phyloP scores from a whole-genome alignment of 2,888 invertebrate genomes.

The Cantharis nigra region DNA sequence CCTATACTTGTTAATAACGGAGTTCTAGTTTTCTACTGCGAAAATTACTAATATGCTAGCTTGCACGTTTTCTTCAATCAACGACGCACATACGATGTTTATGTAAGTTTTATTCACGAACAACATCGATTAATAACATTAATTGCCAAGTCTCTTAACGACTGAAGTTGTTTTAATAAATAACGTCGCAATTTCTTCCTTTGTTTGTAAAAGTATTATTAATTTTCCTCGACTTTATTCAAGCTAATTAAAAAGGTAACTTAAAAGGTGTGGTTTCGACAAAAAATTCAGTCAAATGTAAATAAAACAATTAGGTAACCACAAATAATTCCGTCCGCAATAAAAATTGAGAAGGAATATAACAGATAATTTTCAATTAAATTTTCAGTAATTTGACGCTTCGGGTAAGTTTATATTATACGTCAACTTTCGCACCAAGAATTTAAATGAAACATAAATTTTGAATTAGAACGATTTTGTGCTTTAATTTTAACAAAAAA shows the following conservation, averaged over 20 bases:
- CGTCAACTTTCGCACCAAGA: neutral
- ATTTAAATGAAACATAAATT: neutral
- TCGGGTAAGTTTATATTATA: neutral
- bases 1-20: neutral
- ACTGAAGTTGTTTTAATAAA: neutral
- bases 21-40: neutral
- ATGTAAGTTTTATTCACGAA: neutral
- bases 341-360: neutral
- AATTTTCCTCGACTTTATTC: neutral
- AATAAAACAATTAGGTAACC: neutral
- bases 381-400: neutral
- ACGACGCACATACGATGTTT: neutral
- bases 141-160: neutral
- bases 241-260: neutral
- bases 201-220: neutral
- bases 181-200: neutral
- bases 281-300: neutral
- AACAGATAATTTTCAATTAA: neutral
- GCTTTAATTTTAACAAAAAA: too few species aligned
- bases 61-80: neutral
- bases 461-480: neutral
- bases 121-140: neutral
- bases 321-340: neutral
- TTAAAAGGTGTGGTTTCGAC: neutral
- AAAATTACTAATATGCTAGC: neutral